phyloP scores from a whole-genome alignment of 2,113 vertebrate genomes.

The Gobio gobio region DNA sequence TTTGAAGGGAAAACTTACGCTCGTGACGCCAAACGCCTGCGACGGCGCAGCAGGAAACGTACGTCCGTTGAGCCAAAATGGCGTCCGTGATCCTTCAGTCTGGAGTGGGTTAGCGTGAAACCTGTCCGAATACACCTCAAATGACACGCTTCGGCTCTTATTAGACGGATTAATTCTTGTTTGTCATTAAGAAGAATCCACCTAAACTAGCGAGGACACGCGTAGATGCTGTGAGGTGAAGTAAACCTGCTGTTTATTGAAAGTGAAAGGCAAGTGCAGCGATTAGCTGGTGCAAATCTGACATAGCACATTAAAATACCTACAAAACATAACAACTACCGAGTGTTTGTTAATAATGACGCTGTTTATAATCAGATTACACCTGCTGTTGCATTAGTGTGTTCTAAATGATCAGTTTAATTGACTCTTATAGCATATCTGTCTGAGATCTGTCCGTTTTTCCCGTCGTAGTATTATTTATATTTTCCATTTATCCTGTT shows the following conservation, averaged over 20 bases:
- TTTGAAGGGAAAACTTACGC: background rate
- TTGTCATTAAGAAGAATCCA: background rate
- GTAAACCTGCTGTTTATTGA: background rate
- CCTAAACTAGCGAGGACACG: background rate
- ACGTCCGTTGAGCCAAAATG: constrained; percentile 66
- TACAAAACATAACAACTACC: background rate
- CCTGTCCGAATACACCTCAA: background rate
- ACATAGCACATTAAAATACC: background rate
- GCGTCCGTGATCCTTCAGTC: constrained; percentile 47
- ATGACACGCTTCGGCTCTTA: background rate
- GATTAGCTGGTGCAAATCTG: constrained; percentile 4
- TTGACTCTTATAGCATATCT: background rate
- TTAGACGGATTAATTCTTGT: background rate
- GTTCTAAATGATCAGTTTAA: background rate
- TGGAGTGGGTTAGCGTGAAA: constrained; percentile 59
- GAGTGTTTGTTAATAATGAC: background rate
- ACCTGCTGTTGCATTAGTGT: background rate
- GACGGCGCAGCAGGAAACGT: constrained; percentile 52
- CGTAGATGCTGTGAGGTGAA: constrained; percentile 49
- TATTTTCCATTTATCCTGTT: background rate
- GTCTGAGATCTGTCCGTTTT: background rate
- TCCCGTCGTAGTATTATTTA: background rate
- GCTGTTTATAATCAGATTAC: background rate
- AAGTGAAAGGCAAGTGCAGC: constrained; percentile 31
- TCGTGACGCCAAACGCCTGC: background rate